Evolutionary conservation across 2,888 invertebrate genomes (phyloP).

Genomic region (Acanthosepion lycidas): DNA sequence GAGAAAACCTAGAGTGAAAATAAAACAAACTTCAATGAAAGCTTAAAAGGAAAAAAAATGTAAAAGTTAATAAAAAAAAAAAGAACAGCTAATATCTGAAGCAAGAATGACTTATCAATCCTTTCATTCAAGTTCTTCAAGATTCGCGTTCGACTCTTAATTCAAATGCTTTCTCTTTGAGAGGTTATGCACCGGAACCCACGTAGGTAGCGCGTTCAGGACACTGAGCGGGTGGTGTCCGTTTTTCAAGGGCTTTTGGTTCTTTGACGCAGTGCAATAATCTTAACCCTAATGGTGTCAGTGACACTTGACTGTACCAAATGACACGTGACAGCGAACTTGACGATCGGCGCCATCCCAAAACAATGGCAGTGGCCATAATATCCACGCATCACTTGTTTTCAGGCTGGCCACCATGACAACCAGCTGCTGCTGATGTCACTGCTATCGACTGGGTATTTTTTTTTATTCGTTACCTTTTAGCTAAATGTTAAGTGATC

Average conservation of each 20-base stretch:
- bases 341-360: neutral
- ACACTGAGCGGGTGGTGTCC: neutral
- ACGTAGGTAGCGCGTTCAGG: neutral
- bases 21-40: too few species aligned
- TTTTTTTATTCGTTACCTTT: neutral
- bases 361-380: slow-evolving; percentile 7
- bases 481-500: neutral
- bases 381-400: neutral
- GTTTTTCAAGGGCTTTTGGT: neutral
- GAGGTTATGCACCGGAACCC: neutral
- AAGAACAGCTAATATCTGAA: neutral
- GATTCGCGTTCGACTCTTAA: neutral
- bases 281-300: neutral
- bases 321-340: neutral
- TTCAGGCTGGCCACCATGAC: neutral
- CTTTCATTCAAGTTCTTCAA: neutral
- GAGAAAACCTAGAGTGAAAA: too few species aligned
- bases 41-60: neutral
- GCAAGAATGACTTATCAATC: neutral
- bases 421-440: neutral
- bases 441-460: neutral
- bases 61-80: neutral
- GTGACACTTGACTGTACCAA: neutral
- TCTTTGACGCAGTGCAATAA: neutral
- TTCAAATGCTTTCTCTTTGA: neutral